A percentile compares a stretch with the other conserved stretches of the same genome.
Conservation (phyloP, 2,888 invertebrate species). For the Pheosia tremula region DNA sequence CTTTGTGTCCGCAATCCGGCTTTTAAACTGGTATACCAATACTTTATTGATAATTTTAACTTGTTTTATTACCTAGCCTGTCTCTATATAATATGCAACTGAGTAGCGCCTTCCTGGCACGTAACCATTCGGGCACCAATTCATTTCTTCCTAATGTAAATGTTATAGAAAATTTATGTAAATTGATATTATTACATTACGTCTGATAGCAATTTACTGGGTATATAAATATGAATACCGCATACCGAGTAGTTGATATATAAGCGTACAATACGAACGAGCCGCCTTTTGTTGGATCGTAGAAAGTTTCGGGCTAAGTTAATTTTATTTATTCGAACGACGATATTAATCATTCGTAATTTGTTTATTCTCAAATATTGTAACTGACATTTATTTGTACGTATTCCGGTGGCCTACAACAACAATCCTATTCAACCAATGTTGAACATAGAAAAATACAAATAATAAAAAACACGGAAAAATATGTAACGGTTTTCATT, state of each 20-base stretch:
- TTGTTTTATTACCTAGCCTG: conserved; percentile 1
- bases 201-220: conserved; percentile 69
- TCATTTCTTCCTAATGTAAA: conserved; percentile 80
- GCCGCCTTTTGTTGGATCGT: conserved; percentile 47
- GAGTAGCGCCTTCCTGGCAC: conserved; percentile 27
- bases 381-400: conserved; percentile 26
- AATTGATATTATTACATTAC: conserved; percentile 80
- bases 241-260: conserved; percentile 57
- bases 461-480: too few relatives aligned
- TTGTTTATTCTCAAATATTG: conserved; percentile 39
- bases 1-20: too few relatives aligned
- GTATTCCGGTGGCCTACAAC: too few relatives aligned
- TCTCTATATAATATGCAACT: conserved; percentile 9
- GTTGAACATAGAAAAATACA: too few relatives aligned
- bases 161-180: conserved; percentile 81
- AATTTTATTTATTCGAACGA: conserved; percentile 30
- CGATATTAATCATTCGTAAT: conserved; percentile 35
- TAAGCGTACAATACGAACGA: conserved; percentile 52
- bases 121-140: conserved; percentile 58
- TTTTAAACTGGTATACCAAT: too few relatives aligned
- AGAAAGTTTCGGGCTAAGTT: conserved; percentile 45
- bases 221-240: conserved; percentile 71
- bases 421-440: too few relatives aligned
- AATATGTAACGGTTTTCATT: too few relatives aligned
- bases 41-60: not conserved